These are phyloP conservation scores for Phyllostomus hastatus DNA, from an alignment of 2,113 vertebrate genomes.

Conservation along the genomic window DNA sequence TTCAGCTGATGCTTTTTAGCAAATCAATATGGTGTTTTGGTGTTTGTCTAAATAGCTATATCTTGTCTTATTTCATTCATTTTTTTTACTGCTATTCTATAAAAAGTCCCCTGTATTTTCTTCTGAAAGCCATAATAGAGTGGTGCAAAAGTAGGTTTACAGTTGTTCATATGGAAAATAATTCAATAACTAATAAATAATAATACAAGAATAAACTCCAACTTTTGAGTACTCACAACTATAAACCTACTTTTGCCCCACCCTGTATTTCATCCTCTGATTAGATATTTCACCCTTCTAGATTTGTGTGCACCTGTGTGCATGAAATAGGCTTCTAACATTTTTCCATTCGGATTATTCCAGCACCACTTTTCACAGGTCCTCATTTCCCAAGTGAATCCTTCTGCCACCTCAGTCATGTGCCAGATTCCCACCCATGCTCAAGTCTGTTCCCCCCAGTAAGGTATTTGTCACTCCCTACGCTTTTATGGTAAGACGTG, in stretches of 20 bases:
- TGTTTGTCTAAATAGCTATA: background rate
- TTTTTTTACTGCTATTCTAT: background rate
- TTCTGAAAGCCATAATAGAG: background rate
- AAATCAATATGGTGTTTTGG: background rate
- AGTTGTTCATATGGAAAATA: background rate
- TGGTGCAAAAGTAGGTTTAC: background rate
- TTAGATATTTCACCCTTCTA: background rate
- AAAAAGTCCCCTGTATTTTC: background rate
- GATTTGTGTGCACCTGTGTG: background rate
- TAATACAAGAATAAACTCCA: background rate
- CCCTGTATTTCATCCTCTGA: background rate
- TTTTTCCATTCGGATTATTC: background rate
- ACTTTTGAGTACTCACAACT: background rate
- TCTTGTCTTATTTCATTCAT: background rate
- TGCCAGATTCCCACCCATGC: background rate
- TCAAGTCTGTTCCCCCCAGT: background rate
- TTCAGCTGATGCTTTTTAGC: background rate
- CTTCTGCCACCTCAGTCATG: background rate
- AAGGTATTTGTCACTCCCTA: background rate
- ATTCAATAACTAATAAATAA: background rate
- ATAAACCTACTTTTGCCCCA: background rate
- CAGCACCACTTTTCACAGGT: background rate
- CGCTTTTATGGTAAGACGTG: background rate
- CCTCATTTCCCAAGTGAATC: background rate
- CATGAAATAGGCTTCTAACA: background rate